Evolutionary conservation across 35 echinoderm and acorn worm genomes (phyloP).

Genomic region (Heliocidaris tuberculata): DNA sequence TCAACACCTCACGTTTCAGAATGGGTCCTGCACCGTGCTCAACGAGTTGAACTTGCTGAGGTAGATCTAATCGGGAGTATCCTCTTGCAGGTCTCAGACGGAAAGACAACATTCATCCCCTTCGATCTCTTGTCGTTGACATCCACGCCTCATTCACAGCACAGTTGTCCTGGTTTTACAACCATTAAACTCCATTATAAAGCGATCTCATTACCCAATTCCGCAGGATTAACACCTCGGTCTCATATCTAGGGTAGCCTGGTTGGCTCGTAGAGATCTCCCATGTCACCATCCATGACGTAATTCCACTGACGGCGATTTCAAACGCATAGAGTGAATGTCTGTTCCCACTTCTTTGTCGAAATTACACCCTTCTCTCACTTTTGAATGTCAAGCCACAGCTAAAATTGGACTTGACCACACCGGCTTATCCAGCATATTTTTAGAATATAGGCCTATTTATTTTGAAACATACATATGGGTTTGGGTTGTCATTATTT

Average conservation of each 20-base stretch:
- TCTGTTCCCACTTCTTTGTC: neutral
- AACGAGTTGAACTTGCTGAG: neutral
- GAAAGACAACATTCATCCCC: neutral
- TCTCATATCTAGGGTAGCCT: neutral
- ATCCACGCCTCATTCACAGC: neutral
- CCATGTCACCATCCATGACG: neutral
- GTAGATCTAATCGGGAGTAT: neutral
- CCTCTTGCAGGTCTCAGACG: slow-evolving; percentile 25
- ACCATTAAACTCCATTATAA: neutral
- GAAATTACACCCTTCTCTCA: neutral
- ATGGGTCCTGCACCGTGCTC: neutral
- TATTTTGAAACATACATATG: neutral
- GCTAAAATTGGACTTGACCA: neutral
- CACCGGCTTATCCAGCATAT: neutral
- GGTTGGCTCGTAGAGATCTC: neutral
- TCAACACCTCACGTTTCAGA: neutral
- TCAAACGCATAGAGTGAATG: neutral
- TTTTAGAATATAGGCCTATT: neutral
- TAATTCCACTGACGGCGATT: neutral
- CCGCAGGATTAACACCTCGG: neutral
- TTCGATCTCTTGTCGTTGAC: neutral
- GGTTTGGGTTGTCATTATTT: neutral
- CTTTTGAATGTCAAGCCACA: slow-evolving; percentile 2
- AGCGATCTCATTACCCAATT: slow-evolving; percentile 40
- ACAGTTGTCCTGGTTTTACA: neutral